These are phyloP conservation scores for Andinoacara biseriatus DNA, from an alignment of 2,113 vertebrate species.

Conservation along the genomic window DNA sequence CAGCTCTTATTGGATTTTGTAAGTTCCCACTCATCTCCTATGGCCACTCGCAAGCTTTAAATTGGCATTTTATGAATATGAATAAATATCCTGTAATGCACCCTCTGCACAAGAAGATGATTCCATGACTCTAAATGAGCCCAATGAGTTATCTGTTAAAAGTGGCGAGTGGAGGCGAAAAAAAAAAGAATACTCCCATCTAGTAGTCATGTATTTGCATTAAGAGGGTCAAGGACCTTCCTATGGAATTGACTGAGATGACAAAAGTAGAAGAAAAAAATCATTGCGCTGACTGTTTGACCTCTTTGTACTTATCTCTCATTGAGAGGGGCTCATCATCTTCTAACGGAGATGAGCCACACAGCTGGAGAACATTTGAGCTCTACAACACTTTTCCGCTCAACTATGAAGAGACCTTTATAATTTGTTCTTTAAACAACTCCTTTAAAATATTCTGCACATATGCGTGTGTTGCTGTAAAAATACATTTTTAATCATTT, in stretches of 20 bases:
- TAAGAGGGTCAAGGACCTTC: slow-evolving; percentile 59
- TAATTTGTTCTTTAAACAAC: slow-evolving; percentile 44
- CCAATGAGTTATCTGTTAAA: slow-evolving; percentile 60
- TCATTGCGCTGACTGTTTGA: slow-evolving; percentile 52
- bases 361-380: slow-evolving; percentile 60
- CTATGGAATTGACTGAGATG: slow-evolving; percentile 45
- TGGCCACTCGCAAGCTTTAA: slow-evolving; percentile 61
- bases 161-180: not conserved
- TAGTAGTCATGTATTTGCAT: slow-evolving; percentile 65
- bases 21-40: slow-evolving; percentile 63
- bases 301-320: slow-evolving; percentile 58
- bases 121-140: slow-evolving; percentile 50
- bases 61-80: slow-evolving; percentile 75
- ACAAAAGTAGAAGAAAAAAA: slow-evolving; percentile 33
- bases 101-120: slow-evolving; percentile 58
- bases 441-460: slow-evolving; percentile 38
- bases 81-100: slow-evolving; percentile 73
- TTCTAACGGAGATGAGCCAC: slow-evolving; percentile 39
- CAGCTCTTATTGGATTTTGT: slow-evolving; percentile 69
- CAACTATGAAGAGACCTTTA: slow-evolving; percentile 49
- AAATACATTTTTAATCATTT: not conserved
- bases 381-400: slow-evolving; percentile 42
- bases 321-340: slow-evolving; percentile 58
- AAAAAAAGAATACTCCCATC: slow-evolving; percentile 43
- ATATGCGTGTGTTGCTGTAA: slow-evolving; percentile 3